Conservation (phyloP, 2,888 invertebrate genomes). For the Oscheius onirici region DNA sequence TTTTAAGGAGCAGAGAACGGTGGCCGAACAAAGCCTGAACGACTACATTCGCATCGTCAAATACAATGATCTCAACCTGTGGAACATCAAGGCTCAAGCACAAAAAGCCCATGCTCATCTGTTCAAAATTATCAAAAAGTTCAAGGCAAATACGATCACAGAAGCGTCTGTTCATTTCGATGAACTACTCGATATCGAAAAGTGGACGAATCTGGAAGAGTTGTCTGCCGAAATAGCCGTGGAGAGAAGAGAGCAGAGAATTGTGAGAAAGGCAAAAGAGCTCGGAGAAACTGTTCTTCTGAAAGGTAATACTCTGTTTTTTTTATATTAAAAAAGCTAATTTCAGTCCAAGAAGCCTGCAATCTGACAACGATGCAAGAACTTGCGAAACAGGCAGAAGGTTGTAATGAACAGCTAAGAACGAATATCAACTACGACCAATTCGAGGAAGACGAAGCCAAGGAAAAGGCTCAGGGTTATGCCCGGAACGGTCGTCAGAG, state of each 20-base stretch:
- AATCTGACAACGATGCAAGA: constrained; percentile 35
- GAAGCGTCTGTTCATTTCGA: constrained; percentile 49
- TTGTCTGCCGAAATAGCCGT: neutral
- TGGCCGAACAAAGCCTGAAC: constrained; percentile 87
- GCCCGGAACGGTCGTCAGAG: constrained; percentile 53
- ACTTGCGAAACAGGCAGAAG: constrained; percentile 44
- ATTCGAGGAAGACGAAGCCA: constrained; percentile 59
- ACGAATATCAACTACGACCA: constrained; percentile 52
- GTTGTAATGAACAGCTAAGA: constrained; percentile 42
- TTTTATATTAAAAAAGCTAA: neutral
- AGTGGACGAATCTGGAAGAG: constrained; percentile 4
- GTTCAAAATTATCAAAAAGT: constrained; percentile 77
- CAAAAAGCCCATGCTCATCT: constrained; percentile 74
- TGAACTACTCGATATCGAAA: constrained; percentile 42
- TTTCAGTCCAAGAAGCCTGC: constrained; percentile 33
- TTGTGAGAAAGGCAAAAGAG: neutral
- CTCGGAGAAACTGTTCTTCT: neutral
- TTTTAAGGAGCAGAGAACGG: constrained; percentile 77
- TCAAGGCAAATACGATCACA: constrained; percentile 75
- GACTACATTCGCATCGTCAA: constrained; percentile 93
- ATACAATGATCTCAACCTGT: constrained; percentile 94
- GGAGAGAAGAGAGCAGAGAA: neutral
- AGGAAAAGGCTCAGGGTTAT: constrained; percentile 57
- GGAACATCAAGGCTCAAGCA: constrained; percentile 86
- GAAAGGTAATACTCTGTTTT: neutral